These are phyloP conservation scores for Drosophila micromelanica DNA, from an alignment of 1,140 invertebrate genomes.

Conservation along the genomic window DNA sequence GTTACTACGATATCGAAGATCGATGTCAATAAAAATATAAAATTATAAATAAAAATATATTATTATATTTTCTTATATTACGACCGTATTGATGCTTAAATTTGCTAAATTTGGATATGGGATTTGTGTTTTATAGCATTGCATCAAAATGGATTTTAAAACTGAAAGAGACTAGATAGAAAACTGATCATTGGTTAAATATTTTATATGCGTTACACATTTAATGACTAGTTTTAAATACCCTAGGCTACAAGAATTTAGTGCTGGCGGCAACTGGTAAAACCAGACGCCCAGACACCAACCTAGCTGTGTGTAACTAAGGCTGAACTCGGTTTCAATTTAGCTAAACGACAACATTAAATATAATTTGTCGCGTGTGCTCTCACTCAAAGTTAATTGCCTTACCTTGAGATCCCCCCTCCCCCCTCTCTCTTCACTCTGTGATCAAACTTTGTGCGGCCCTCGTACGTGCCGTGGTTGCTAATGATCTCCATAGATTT, in stretches of 20 bases:
- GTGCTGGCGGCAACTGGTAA: conserved; percentile 39
- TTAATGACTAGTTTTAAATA: not conserved
- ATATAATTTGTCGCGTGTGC: conserved; percentile 50
- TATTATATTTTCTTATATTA: too few species aligned
- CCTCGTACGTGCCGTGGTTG: conserved; percentile 51
- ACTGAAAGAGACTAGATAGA: too few species aligned
- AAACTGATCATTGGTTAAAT: too few species aligned
- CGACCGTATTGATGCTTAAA: too few species aligned
- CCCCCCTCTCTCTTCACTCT: conserved; percentile 12
- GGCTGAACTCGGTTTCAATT: conserved; percentile 31
- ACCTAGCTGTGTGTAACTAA: not conserved
- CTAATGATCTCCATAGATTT: conserved; percentile 64
- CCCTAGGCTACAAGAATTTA: not conserved
- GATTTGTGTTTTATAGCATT: too few species aligned
- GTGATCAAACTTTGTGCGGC: not conserved
- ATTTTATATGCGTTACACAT: not conserved
- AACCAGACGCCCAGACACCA: conserved; percentile 46
- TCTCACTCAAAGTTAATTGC: conserved; percentile 31
- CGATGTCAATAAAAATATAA: too few species aligned
- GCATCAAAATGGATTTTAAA: too few species aligned
- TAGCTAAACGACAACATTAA: conserved; percentile 46
- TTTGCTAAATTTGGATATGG: too few species aligned
- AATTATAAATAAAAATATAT: too few species aligned
- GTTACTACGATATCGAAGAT: too few species aligned
- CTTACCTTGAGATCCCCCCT: conserved; percentile 1